phyloP scores from a whole-genome alignment of 2,888 invertebrate species.

The Aphidius colemani region DNA sequence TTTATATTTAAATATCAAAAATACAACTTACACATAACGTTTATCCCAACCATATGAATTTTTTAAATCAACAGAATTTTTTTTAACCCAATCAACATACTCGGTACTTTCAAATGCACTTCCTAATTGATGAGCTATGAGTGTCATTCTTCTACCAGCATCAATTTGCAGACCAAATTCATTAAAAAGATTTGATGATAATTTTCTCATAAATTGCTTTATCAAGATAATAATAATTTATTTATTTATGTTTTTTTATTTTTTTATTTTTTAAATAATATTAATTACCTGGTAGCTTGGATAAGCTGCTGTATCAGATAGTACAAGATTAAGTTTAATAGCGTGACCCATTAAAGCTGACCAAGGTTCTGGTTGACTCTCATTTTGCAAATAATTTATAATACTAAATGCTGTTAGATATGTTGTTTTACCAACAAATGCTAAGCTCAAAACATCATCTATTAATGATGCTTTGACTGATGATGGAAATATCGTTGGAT shows the following conservation, averaged over 20 bases:
- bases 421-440: constrained; percentile 56
- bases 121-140: constrained; percentile 44
- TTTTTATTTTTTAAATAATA: neutral
- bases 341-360: constrained; percentile 59
- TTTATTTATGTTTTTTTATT: neutral
- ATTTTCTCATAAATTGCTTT: constrained; percentile 44
- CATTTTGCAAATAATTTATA: constrained; percentile 61
- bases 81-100: constrained; percentile 45
- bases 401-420: constrained; percentile 61
- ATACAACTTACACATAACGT: constrained; percentile 29
- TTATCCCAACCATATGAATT: constrained; percentile 26
- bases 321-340: constrained; percentile 54
- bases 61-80: constrained; percentile 33
- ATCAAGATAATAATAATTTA: constrained; percentile 21
- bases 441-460: constrained; percentile 63
- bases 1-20: constrained; percentile 7
- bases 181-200: constrained; percentile 43
- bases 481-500: constrained; percentile 56
- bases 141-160: constrained; percentile 43
- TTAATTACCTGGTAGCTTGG: constrained; percentile 47
- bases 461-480: constrained; percentile 65
- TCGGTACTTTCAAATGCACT: constrained; percentile 45
- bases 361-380: constrained; percentile 64
- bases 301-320: constrained; percentile 48
- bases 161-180: constrained; percentile 36